A percentile compares a stretch with the other conserved stretches of the same genome.
Evolutionary conservation across 2,888 invertebrate species (phyloP).

Genomic region (Melanostoma mellinum): DNA sequence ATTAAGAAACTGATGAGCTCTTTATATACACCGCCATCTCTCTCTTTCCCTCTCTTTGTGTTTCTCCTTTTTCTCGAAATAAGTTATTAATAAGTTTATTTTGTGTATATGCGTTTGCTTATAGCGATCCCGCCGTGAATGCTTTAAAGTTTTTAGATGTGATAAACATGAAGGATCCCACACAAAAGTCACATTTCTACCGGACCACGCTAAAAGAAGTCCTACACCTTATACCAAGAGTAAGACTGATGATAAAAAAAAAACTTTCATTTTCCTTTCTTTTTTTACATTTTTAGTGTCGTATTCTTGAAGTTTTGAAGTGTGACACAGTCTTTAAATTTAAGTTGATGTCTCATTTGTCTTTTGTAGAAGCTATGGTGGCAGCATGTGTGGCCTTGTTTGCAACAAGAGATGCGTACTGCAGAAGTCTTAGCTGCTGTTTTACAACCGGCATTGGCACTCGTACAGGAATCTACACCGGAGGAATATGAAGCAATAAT

Average conservation of each 20-base stretch:
- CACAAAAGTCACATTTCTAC: slow-evolving; percentile 94
- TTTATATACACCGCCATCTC: neutral
- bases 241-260: slow-evolving; percentile 81
- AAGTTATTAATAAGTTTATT: slow-evolving; percentile 57
- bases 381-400: slow-evolving; percentile 95
- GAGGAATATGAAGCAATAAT: slow-evolving; percentile 92
- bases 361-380: slow-evolving; percentile 94
- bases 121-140: slow-evolving; percentile 93
- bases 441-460: slow-evolving; percentile 91
- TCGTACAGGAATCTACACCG: slow-evolving; percentile 89
- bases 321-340: slow-evolving; percentile 14
- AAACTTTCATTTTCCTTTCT: neutral
- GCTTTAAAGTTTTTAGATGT: slow-evolving; percentile 96
- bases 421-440: slow-evolving; percentile 94
- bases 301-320: neutral
- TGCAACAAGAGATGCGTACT: slow-evolving; percentile 92
- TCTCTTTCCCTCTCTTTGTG: neutral
- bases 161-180: slow-evolving; percentile 94
- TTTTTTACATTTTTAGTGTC: slow-evolving; percentile 5
- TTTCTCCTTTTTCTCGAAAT: no score
- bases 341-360: slow-evolving; percentile 75
- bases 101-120: slow-evolving; percentile 48
- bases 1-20: slow-evolving; percentile 38
- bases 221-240: slow-evolving; percentile 94
- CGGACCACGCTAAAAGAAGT: slow-evolving; percentile 92